Evolutionary conservation across 53 echinoderm and acorn worm genomes (phyloP).

Genomic region (Holothuria scabra): DNA sequence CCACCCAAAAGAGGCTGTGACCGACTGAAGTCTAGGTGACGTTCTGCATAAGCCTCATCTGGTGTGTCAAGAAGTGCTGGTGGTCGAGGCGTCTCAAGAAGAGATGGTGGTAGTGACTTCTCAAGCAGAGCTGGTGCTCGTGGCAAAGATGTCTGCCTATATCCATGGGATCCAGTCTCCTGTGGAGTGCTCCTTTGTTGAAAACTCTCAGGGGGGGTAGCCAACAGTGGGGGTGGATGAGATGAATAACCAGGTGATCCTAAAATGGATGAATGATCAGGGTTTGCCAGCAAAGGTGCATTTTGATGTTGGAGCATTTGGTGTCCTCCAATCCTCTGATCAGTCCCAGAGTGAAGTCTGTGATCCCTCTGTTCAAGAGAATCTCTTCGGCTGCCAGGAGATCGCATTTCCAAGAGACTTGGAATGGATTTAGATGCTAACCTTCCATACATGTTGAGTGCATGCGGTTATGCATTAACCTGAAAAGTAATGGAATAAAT

Average conservation of each 20-base stretch:
- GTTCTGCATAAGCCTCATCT: not conserved
- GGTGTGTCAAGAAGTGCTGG: too few species aligned
- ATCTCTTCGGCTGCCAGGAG: not conserved
- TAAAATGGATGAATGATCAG: not conserved
- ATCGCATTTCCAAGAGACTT: conserved; percentile 34
- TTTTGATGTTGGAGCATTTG: not conserved
- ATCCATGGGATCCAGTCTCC: too few species aligned
- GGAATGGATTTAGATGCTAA: conserved; percentile 15
- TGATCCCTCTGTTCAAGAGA: not conserved
- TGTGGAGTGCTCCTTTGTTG: too few species aligned
- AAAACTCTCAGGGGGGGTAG: not conserved
- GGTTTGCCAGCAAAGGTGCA: not conserved
- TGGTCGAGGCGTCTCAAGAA: too few species aligned
- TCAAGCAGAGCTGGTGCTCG: too few species aligned
- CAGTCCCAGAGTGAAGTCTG: not conserved
- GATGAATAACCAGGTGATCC: not conserved
- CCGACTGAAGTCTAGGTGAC: conserved; percentile 26
- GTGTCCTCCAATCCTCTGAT: not conserved
- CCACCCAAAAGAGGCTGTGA: too few species aligned
- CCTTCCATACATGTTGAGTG: conserved; percentile 1
- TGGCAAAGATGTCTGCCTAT: too few species aligned
- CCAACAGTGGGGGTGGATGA: not conserved
- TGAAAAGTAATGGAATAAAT: too few species aligned
- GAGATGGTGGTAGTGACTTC: too few species aligned
- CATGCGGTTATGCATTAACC: not conserved